A percentile compares a stretch with the other conserved stretches of the same genome.
These are phyloP conservation scores for Sarcophilus harrisii DNA, from an alignment of 2,797 vertebrate species.

Conservation along the genomic window DNA sequence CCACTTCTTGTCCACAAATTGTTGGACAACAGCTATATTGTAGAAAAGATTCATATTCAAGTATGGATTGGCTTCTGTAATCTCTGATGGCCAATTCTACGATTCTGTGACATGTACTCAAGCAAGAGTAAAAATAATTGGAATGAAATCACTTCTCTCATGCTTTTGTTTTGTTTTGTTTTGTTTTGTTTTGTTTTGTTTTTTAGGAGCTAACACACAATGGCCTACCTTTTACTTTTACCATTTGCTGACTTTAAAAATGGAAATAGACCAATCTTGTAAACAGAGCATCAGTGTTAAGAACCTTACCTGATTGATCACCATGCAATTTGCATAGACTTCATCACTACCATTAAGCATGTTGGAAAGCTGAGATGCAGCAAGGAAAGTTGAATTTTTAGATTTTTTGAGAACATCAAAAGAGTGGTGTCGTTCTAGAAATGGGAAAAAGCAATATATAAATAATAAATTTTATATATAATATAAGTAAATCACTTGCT, in stretches of 20 bases:
- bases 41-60: not conserved
- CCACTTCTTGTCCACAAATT: not conserved
- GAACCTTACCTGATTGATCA: constrained; percentile 84
- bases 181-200: too few relatives aligned
- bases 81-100: not conserved
- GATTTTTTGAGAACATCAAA: constrained; percentile 85
- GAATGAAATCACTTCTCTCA: not conserved
- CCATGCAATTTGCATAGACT: constrained; percentile 88
- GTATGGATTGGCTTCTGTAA: not conserved
- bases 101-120: not conserved
- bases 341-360: constrained; percentile 91
- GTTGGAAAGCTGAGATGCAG: constrained; percentile 86
- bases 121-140: not conserved
- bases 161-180: too few relatives aligned
- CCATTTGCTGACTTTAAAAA: constrained; percentile 6
- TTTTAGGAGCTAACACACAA: not conserved
- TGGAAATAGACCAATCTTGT: not conserved
- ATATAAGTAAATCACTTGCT: not conserved
- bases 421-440: constrained; percentile 88
- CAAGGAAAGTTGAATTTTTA: constrained; percentile 86
- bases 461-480: not conserved
- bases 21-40: not conserved
- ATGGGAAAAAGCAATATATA: constrained; percentile 60
- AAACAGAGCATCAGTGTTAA: not conserved
- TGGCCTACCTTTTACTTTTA: not conserved